These are phyloP conservation scores for Lucilia cuprina DNA, from an alignment of 1,140 invertebrate genomes.

Conservation along the genomic window DNA sequence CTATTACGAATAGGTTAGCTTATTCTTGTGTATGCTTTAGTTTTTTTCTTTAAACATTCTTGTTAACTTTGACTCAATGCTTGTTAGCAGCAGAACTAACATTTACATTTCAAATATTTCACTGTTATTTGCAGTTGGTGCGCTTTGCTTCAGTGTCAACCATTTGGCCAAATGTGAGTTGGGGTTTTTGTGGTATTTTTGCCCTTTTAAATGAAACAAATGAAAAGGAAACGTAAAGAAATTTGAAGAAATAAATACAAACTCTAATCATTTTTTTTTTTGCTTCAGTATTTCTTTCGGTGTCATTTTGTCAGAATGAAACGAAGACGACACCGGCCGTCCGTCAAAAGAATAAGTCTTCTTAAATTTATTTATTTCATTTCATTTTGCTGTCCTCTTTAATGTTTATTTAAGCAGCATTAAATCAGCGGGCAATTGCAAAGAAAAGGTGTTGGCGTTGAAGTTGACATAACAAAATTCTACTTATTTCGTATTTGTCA, in stretches of 20 bases:
- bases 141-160: background rate
- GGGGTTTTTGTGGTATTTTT: slow-evolving; percentile 2
- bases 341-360: background rate
- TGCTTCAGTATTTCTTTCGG: background rate
- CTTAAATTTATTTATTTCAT: background rate
- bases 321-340: background rate
- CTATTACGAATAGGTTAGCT: background rate
- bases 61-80: slow-evolving; percentile 11
- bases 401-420: background rate
- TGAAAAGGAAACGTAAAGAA: background rate
- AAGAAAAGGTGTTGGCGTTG: background rate
- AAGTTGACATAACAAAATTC: background rate
- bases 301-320: background rate
- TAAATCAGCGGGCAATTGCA: background rate
- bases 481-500: background rate
- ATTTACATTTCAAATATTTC: slow-evolving; percentile 16
- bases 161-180: background rate
- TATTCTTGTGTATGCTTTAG: background rate
- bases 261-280: background rate
- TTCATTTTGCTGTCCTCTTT: background rate
- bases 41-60: background rate
- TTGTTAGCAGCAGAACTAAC: background rate
- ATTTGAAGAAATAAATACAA: background rate
- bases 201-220: background rate
- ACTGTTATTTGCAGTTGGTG: background rate